phyloP scores from a whole-genome alignment of 2,888 invertebrate genomes.

The Watsonalla cultraria region DNA sequence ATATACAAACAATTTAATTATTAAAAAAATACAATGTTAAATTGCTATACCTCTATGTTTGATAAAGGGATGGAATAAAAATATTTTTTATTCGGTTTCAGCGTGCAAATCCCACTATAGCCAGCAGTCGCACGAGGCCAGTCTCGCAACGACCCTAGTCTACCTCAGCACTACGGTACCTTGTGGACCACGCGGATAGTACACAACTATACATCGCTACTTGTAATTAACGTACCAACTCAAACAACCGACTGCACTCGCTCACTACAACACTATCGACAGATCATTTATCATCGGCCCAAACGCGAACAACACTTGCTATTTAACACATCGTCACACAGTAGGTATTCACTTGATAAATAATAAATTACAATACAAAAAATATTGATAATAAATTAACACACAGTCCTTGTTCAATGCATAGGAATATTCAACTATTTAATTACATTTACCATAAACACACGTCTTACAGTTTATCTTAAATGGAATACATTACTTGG shows the following conservation, averaged over 20 bases:
- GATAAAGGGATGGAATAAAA: conserved; percentile 73
- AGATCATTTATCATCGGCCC: conserved; percentile 54
- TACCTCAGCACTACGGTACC: conserved; percentile 36
- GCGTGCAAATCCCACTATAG: conserved; percentile 73
- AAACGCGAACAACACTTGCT: conserved; percentile 46
- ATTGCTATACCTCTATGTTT: conserved; percentile 72
- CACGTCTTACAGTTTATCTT: conserved; percentile 66
- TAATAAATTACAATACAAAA: conserved; percentile 67
- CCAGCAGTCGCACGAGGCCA: conserved; percentile 56
- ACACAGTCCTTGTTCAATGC: conserved; percentile 73
- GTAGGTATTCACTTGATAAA: conserved; percentile 63
- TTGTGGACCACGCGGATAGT: conserved; percentile 40
- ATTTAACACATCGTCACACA: conserved; percentile 45
- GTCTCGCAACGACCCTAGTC: conserved; percentile 52
- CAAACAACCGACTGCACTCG: conserved; percentile 50
- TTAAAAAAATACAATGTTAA: conserved; percentile 75
- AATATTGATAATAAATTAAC: conserved; percentile 72
- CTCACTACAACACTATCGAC: conserved; percentile 48
- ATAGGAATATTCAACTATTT: conserved; percentile 63
- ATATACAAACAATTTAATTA: conserved; percentile 74
- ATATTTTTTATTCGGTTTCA: conserved; percentile 54
- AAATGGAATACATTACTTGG: conserved; percentile 72
- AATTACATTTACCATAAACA: conserved; percentile 61
- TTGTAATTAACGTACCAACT: conserved; percentile 5
- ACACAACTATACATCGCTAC: conserved; percentile 34